These are phyloP conservation scores for Dolichoris vasculosae DNA, from an alignment of 1,140 invertebrate genomes.

Conservation along the genomic window DNA sequence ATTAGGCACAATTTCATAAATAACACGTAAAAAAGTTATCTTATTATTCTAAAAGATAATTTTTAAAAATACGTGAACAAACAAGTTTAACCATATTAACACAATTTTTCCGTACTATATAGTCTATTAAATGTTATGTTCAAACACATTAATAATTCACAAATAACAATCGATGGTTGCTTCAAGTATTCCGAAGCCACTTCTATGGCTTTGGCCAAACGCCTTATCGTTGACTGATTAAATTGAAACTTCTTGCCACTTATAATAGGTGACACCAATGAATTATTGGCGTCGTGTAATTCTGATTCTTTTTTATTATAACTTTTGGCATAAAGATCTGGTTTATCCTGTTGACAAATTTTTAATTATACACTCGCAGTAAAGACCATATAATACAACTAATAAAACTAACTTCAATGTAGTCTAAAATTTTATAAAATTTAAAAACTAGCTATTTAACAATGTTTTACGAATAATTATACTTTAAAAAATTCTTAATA, in stretches of 20 bases:
- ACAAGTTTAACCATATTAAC: not conserved
- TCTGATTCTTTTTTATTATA: constrained; percentile 32
- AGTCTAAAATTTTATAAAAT: not conserved
- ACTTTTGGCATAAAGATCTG: not conserved
- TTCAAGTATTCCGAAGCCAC: constrained; percentile 10
- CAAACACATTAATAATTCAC: constrained; percentile 44
- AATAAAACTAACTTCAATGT: not conserved
- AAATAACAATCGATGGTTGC: constrained; percentile 38
- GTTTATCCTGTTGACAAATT: constrained; percentile 20
- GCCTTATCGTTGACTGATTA: constrained; percentile 16
- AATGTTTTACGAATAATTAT: no score
- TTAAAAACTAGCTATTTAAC: no score
- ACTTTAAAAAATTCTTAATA: no score
- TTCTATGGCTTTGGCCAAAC: constrained; percentile 24
- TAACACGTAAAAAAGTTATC: constrained; percentile 14
- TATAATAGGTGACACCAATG: constrained; percentile 32
- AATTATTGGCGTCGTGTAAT: constrained; percentile 29
- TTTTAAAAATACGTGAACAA: not conserved
- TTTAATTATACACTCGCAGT: not conserved
- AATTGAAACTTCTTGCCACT: not conserved
- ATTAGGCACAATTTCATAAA: constrained; percentile 34
- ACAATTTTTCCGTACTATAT: not conserved
- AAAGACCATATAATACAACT: not conserved
- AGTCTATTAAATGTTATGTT: constrained; percentile 31
- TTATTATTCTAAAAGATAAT: not conserved